phyloP scores from a whole-genome alignment of 2,797 vertebrate species.

The Austrolebias charrua region DNA sequence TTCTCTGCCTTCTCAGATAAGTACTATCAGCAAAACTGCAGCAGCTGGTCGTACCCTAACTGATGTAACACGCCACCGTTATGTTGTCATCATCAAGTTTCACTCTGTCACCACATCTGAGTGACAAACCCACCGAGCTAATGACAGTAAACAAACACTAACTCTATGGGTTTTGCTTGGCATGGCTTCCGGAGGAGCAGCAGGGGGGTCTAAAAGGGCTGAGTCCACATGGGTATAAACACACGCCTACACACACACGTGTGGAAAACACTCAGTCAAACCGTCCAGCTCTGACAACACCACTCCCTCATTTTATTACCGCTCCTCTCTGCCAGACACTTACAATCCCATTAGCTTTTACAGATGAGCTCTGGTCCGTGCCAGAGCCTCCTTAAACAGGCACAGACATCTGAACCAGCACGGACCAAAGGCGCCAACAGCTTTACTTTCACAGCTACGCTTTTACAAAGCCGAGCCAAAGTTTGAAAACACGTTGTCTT shows the following conservation, averaged over 20 bases:
- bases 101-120: slow-evolving; percentile 29
- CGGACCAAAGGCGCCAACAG: slow-evolving; percentile 23
- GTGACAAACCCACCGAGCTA: slow-evolving; percentile 38
- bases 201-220: slow-evolving; percentile 5
- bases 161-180: slow-evolving; percentile 27
- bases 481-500: slow-evolving; percentile 20
- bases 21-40: slow-evolving; percentile 56
- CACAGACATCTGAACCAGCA: slow-evolving; percentile 47
- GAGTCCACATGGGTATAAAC: slow-evolving; percentile 9
- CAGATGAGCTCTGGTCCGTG: slow-evolving; percentile 34
- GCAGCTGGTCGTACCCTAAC: slow-evolving; percentile 51
- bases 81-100: slow-evolving; percentile 50
- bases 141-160: slow-evolving; percentile 45
- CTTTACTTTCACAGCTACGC: slow-evolving; percentile 26
- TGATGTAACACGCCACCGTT: slow-evolving; percentile 47
- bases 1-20: slow-evolving; percentile 60
- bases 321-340: slow-evolving; percentile 56
- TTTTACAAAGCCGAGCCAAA: not conserved
- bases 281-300: slow-evolving; percentile 27
- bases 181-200: slow-evolving; percentile 39
- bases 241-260: slow-evolving; percentile 6
- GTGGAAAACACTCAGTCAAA: slow-evolving; percentile 28
- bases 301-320: slow-evolving; percentile 62
- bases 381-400: slow-evolving; percentile 34
- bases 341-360: slow-evolving; percentile 68